Base-by-base conservation (phyloP, 2,797 vertebrate species). In the Gobionotothen gibberifrons region DNA sequence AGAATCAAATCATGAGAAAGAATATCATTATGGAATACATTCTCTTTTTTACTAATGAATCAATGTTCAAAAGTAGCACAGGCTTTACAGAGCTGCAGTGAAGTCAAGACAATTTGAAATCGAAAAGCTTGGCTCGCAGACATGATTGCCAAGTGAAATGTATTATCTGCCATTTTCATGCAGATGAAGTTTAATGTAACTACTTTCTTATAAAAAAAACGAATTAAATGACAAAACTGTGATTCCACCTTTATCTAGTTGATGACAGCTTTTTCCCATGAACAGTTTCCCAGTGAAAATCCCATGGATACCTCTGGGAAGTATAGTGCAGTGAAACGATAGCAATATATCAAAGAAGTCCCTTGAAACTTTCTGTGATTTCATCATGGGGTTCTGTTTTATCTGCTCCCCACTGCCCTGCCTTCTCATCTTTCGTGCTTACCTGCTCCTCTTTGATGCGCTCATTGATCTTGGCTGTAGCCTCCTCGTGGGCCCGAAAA, bases 381-480 rank as follows among this genome's bases (percentile, higher is more conserved):
- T 46, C 17, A 29, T 63, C 53, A 36, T 26, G 47, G 16, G 6
- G 39, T 61, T 76, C 42, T 55, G 9, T 13, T 40, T 10, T 11
- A 4, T 43, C 21, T 46, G 12, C 9, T 43, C 17, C 4, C 32
- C 8, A 16, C 17, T 19, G 17, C 6, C 10, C n/a, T 39, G 5
- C n/a, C 13, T 16, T 32, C n/a, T 52, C 5, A n/a, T 69, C 55
- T 15, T 19, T 40, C 26, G 32, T 22, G 40, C 76, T 49, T 70
- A 98, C 97, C 96, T 96, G 95, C 87, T 99, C 98, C 83, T 99
- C 97, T 89, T 96, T 98, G 84, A 99, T 98, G 61, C 97, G 94
- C 49, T 99, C 97, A 17, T 94, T 95, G 82, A 99, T 96, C 93
- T 98, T 98, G 58, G 94, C 70, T 0, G 97, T 97, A 0, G 98